Base-by-base conservation (phyloP, 2,113 vertebrate species). In the Heterotilapia buettikoferi region DNA sequence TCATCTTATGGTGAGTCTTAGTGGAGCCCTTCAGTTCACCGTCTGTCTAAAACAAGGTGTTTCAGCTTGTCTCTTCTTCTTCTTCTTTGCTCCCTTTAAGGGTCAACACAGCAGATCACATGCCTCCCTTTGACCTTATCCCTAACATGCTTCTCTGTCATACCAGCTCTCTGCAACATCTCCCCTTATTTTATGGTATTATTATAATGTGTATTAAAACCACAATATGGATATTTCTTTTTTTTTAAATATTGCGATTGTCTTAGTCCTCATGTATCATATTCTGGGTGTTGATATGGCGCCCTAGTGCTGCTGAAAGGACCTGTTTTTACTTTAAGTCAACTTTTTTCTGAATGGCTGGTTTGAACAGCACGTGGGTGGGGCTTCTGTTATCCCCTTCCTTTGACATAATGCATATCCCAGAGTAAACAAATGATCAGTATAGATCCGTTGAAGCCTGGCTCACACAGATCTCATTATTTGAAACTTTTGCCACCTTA, bases 31-130 rank as follows among this genome's bases (percentile, higher is more conserved):
- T 40, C 3, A 45, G 38, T 73, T 73, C 9, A 73, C 21, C 3
- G 3, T 26, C 68, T 73, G 68, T 63, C 59, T 63, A 63, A 73
- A 45, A 73, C 21, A 9, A 26, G 21, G 6, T 16, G 40, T 73
- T 73, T 45, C 40, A 73, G 21, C 38, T 73, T 45, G n/a, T 71
- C 12, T 38, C 61, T 63, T 63, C 59, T 63, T 66, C 33, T 66
- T 66, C 19, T 19, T 38, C 33, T 66, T 10, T 66, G 10, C 10
- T 38, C 31, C 31, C 33, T 66, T 66, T 38, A 38, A 7, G 61
- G 19, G 33, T 38, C 61, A 13, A n/a, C 4, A 38, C 33, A 66
- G 33, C 61, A 38, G 61, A 66, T 66, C 33, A n/a, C 19, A 36
- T 38, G 18, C 61, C 10, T 66, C 33, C 33, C 19, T 36, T 66